Conservation (phyloP, 2,797 vertebrate genomes). For the Muscicapa striata region DNA sequence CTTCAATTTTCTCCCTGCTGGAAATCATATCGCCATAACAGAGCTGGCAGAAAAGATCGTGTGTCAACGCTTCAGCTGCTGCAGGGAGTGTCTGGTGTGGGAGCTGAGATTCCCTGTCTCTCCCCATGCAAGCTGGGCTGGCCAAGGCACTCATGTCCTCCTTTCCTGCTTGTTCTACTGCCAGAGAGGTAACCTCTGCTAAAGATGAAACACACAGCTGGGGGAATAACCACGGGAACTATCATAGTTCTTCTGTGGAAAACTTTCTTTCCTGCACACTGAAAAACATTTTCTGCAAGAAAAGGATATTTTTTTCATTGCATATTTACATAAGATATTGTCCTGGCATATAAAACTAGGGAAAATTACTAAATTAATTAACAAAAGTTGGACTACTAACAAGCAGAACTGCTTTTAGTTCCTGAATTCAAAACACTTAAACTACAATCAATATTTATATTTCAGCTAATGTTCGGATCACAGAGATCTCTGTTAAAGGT, state of each 20-base stretch:
- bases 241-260: not conserved
- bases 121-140: not conserved
- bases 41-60: not conserved
- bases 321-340: not conserved
- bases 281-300: not conserved
- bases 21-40: not conserved
- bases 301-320: not conserved
- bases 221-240: not conserved
- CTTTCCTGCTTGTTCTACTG: not conserved
- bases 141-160: not conserved
- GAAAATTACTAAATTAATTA: not conserved
- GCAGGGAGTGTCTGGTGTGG: not conserved
- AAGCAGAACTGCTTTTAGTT: not conserved
- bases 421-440: not conserved
- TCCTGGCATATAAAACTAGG: not conserved
- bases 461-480: not conserved
- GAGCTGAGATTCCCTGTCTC: not conserved
- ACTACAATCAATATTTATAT: not conserved
- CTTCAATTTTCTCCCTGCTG: conserved; percentile 34
- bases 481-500: not conserved
- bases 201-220: not conserved
- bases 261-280: not conserved
- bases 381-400: not conserved
- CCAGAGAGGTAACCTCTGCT: not conserved
- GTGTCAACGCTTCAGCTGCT: not conserved